phyloP scores from a whole-genome alignment of 1,140 invertebrate genomes.

The Aphidius gifuensis region DNA sequence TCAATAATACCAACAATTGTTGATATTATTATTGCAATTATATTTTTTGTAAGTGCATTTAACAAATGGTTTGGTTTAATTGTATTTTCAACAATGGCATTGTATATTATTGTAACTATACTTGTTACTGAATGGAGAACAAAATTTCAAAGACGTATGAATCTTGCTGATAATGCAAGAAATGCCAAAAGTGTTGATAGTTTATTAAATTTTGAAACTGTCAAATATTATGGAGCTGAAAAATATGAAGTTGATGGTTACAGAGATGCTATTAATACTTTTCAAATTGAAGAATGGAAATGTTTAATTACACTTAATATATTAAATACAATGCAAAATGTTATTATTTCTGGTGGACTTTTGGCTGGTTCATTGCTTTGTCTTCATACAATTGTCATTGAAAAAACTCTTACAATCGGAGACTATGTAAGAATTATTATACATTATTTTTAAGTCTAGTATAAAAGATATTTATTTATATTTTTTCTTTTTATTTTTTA shows the following conservation, averaged over 20 bases:
- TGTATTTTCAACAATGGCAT: conserved; percentile 85
- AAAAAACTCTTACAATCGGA: conserved; percentile 76
- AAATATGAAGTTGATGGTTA: conserved; percentile 85
- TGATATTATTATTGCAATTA: conserved; percentile 89
- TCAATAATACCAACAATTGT: conserved; percentile 87
- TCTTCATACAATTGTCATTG: conserved; percentile 70
- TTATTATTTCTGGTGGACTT: conserved; percentile 84
- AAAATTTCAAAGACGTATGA: conserved; percentile 90
- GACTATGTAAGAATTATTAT: conserved; percentile 70
- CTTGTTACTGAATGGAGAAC: conserved; percentile 93
- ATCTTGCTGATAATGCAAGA: conserved; percentile 86
- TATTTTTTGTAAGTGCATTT: conserved; percentile 84
- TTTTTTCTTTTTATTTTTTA: too few relatives aligned
- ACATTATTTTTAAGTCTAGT: too few relatives aligned
- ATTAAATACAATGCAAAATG: conserved; percentile 85
- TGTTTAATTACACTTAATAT: conserved; percentile 81
- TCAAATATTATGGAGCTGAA: conserved; percentile 96
- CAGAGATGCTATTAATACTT: conserved; percentile 74
- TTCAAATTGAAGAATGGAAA: conserved; percentile 86
- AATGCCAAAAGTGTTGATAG: conserved; percentile 92
- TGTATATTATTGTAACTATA: conserved; percentile 88
- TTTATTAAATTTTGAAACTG: conserved; percentile 96
- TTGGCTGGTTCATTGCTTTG: conserved; percentile 84
- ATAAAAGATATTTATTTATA: too few relatives aligned
- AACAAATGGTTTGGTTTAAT: conserved; percentile 93